phyloP scores from a whole-genome alignment of 1,140 invertebrate genomes.

The Proctacanthus coquilletti region DNA sequence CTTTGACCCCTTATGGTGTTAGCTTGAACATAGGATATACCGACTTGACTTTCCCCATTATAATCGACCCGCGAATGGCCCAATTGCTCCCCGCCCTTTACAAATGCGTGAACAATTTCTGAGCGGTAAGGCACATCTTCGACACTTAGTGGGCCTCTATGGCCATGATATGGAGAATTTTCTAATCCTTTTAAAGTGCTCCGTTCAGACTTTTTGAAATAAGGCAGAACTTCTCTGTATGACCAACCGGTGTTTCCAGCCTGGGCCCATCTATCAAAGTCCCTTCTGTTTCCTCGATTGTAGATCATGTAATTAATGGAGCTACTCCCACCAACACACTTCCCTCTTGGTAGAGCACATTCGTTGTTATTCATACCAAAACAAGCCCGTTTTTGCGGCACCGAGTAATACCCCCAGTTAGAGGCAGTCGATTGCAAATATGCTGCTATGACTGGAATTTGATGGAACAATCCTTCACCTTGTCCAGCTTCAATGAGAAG shows the following conservation, averaged over 20 bases:
- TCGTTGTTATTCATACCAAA: constrained; percentile 32
- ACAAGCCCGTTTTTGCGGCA: constrained; percentile 43
- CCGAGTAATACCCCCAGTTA: constrained; percentile 56
- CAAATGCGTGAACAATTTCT: constrained; percentile 39
- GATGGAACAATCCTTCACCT: constrained; percentile 48
- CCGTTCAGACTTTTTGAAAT: constrained; percentile 44
- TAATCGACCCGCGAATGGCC: constrained; percentile 45
- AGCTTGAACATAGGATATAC: constrained; percentile 49
- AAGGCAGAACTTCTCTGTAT: constrained; percentile 53
- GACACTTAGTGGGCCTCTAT: constrained; percentile 35
- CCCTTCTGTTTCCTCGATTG: constrained; percentile 56
- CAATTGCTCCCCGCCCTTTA: constrained; percentile 41
- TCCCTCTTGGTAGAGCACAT: constrained; percentile 44
- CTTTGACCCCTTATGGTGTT: constrained; percentile 37
- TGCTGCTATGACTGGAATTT: constrained; percentile 45
- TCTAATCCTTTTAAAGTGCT: constrained; percentile 34
- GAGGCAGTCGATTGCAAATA: constrained; percentile 37
- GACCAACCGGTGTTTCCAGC: constrained; percentile 54
- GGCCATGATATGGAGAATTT: constrained; percentile 38
- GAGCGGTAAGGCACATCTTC: constrained; percentile 38
- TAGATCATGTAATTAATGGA: constrained; percentile 84
- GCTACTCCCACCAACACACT: constrained; percentile 54
- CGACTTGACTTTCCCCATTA: constrained; percentile 44
- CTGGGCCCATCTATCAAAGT: constrained; percentile 60
- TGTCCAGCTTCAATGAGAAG: constrained; percentile 49